Percentiles rank a stretch among this genome's conserved stretches.
phyloP scores from a whole-genome alignment of 2,797 vertebrate genomes.

The Margarornis squamiger region DNA sequence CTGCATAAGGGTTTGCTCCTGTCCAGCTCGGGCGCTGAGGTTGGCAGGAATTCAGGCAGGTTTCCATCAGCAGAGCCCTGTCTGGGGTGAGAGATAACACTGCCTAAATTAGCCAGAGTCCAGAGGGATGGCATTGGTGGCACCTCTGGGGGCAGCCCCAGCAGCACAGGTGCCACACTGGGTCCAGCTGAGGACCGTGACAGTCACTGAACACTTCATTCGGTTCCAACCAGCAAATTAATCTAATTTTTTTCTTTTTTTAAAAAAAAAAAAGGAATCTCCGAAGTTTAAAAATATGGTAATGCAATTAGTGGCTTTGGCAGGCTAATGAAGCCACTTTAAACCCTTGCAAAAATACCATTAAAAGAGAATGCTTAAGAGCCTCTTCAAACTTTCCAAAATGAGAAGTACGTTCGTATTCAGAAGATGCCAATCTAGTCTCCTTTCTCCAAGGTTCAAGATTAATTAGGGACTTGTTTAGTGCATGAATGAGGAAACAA shows the following conservation, averaged over 20 bases:
- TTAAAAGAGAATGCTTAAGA: conserved; percentile 72
- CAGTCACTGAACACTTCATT: not conserved
- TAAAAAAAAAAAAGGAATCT: not conserved
- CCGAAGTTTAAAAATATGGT: conserved; percentile 78
- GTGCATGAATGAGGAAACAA: conserved; percentile 75
- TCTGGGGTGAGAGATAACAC: not conserved
- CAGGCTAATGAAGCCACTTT: conserved; percentile 74
- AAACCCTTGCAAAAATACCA: conserved; percentile 70
- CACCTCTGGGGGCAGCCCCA: not conserved
- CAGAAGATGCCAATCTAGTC: conserved; percentile 73
- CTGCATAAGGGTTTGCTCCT: not conserved
- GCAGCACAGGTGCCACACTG: not conserved
- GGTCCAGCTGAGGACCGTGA: not conserved
- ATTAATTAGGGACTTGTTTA: conserved; percentile 81
- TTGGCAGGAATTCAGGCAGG: not conserved
- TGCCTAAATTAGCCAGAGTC: not conserved
- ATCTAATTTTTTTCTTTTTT: not conserved
- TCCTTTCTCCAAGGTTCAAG: conserved; percentile 74
- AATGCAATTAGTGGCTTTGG: conserved; percentile 77
- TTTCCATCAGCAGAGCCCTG: accelerated
- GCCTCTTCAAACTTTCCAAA: conserved; percentile 79
- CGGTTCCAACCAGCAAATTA: not conserved
- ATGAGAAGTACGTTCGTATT: conserved; percentile 69
- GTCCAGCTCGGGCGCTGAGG: accelerated
- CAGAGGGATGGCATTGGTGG: not conserved